A percentile compares a stretch with the other conserved stretches of the same genome.
These are phyloP conservation scores for Aromia moschata DNA, from an alignment of 2,888 invertebrate species.

Conservation along the genomic window DNA sequence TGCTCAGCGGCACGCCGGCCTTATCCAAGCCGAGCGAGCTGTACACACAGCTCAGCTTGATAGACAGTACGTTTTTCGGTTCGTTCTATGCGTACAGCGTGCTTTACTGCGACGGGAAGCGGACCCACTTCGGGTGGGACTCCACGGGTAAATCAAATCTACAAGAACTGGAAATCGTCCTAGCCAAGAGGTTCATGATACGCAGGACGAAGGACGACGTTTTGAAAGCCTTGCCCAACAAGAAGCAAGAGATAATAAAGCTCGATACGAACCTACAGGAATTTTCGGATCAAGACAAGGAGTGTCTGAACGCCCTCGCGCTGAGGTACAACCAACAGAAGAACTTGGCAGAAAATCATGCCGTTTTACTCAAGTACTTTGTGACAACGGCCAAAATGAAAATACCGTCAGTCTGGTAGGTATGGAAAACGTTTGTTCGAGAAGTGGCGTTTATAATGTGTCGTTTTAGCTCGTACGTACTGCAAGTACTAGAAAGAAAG, in stretches of 20 bases:
- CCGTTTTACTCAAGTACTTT: slow-evolving; percentile 81
- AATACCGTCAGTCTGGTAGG: slow-evolving; percentile 82
- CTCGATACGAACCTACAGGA: slow-evolving; percentile 76
- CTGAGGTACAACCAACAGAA: slow-evolving; percentile 66
- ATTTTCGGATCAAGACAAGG: slow-evolving; percentile 69
- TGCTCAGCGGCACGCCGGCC: slow-evolving; percentile 95
- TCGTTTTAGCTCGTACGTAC: slow-evolving; percentile 75
- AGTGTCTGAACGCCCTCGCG: slow-evolving; percentile 66
- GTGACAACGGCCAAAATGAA: slow-evolving; percentile 83
- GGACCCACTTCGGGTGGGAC: slow-evolving; percentile 86
- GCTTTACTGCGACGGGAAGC: slow-evolving; percentile 67
- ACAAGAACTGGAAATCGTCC: slow-evolving; percentile 78
- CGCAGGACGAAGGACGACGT: slow-evolving; percentile 90
- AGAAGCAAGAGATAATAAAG: slow-evolving; percentile 83
- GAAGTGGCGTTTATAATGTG: neutral
- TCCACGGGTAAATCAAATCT: slow-evolving; percentile 72
- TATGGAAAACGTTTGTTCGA: slow-evolving; percentile 16
- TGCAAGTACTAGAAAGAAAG: slow-evolving; percentile 72
- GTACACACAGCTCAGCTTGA: slow-evolving; percentile 82
- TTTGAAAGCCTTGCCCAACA: slow-evolving; percentile 80
- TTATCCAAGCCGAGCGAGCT: slow-evolving; percentile 91
- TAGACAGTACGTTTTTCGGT: slow-evolving; percentile 76
- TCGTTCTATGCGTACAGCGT: slow-evolving; percentile 71
- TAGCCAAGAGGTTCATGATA: slow-evolving; percentile 85
- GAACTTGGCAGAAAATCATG: slow-evolving; percentile 70